Conservation (phyloP, 2,113 vertebrate genomes). For the Eurypyga helias region DNA sequence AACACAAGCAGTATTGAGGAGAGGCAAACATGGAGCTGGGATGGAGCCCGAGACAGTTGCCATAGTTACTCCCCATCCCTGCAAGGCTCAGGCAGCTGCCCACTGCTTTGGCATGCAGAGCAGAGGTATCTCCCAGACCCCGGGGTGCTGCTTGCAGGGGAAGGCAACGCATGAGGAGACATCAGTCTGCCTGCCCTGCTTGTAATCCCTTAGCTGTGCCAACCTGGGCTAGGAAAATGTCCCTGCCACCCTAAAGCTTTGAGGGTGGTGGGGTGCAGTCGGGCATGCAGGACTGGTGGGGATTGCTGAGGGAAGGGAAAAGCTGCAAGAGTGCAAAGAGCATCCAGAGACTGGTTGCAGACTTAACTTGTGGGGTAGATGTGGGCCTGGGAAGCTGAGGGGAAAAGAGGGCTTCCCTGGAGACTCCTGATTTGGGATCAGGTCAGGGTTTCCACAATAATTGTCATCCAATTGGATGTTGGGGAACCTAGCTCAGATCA, state of each 20-base stretch:
- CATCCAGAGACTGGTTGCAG: not conserved
- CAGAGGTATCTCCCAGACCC: not conserved
- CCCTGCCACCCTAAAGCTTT: not conserved
- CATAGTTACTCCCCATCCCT: conserved; percentile 45
- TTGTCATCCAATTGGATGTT: not conserved
- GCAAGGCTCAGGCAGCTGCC: not conserved
- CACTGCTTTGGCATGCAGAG: not conserved
- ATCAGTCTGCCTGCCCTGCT: not conserved
- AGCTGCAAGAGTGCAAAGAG: not conserved
- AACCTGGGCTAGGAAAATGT: not conserved
- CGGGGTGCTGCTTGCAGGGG: not conserved
- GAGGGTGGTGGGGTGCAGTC: too few species aligned
- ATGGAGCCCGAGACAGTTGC: conserved; percentile 1
- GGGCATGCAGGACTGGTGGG: rapidly evolving
- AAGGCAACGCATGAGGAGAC: not conserved
- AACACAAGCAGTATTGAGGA: conserved; percentile 1
- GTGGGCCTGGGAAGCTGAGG: not conserved
- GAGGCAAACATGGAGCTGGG: conserved; percentile 10
- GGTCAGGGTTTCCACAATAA: not conserved
- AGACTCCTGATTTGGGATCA: not conserved
- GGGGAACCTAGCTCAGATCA: not conserved
- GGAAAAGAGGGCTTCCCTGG: not conserved
- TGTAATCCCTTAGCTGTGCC: not conserved
- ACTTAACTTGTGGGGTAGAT: not conserved
- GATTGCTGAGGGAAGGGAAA: not conserved